Evolutionary conservation across 2,797 vertebrate genomes (phyloP), one percentile per base, ranked within the genome.

Genomic region (Muscicapa comitata): DNA sequence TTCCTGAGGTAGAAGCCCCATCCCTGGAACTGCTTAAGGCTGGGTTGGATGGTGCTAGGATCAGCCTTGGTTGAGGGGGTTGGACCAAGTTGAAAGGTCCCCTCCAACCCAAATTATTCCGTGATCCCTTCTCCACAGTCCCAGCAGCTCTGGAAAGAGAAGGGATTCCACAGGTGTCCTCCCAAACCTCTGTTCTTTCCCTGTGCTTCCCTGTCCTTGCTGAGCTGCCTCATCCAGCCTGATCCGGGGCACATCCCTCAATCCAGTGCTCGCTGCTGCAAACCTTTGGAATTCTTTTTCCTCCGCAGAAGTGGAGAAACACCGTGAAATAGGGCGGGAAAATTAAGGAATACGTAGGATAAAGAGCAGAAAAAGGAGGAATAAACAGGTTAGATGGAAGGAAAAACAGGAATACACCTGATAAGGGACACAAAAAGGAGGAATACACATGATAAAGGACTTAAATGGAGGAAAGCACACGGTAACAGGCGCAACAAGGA

Each of bases 111-210:
- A 38, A 25, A 70, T 57, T 15, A 24, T 21, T 50, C 55, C 0
- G 0, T 29, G 40, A 24, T 45, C 71, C 38, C 62, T 83, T 55
- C 17, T 17, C 6, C 21, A 21, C 3, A 0, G 6, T 58, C 0
- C 0, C 37, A 45, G 17, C 33, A 28, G 47, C 35, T 40, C 84
- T 71, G 71, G 18, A 11, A 76, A 31, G 43, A 15, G 24, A 21
- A 29, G 11, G 29, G 25, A 11, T 76, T 26, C 10, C 37, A 18
- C 16, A 38, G 17, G 29, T 1, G 4, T n/a, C 31, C 43, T 75
- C 51, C 57, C 4, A 42, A 63, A n/a, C 2, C 50, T 6, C 31
- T 6, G 33, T 7, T 15, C 38, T 53, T 66, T 48, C 71, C 23
- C 33, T 29, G 10, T 10, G 7, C 17, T 53, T 45, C 37, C 45